Conservation (phyloP, 1,140 invertebrate genomes). For the Stegodyphus dumicola region DNA sequence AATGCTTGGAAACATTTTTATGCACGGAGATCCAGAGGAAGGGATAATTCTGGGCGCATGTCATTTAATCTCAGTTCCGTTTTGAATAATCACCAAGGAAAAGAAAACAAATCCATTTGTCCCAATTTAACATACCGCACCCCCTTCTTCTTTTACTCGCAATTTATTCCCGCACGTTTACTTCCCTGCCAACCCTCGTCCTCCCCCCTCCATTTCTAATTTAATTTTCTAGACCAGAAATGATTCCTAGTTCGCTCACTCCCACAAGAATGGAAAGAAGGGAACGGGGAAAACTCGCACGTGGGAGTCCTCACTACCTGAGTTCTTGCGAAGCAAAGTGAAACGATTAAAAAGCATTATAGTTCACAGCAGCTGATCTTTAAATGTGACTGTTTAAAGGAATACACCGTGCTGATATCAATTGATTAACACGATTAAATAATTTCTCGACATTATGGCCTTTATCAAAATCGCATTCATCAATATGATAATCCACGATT, state of each 20-base stretch:
- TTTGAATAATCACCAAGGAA: slow-evolving; percentile 52
- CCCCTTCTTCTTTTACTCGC: not conserved
- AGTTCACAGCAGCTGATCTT: no score
- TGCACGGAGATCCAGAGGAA: not conserved
- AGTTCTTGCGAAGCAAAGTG: not conserved
- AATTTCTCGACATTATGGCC: no score
- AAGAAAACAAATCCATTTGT: slow-evolving; percentile 51
- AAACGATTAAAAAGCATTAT: not conserved
- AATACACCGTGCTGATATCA: no score
- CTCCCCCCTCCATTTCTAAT: slow-evolving; percentile 11
- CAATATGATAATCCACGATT: no score
- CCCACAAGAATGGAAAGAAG: not conserved
- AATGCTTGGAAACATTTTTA: not conserved
- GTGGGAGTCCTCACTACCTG: not conserved
- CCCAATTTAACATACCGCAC: not conserved
- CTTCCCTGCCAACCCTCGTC: not conserved
- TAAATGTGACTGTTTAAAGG: no score
- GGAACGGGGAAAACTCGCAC: not conserved
- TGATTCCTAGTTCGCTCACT: not conserved
- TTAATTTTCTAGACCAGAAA: slow-evolving; percentile 17
- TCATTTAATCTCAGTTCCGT: slow-evolving; percentile 45
- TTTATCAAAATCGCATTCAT: no score
- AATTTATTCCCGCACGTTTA: slow-evolving; percentile 34
- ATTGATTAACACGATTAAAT: no score
- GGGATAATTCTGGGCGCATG: not conserved